Evolutionary conservation across 2,113 vertebrate species (phyloP).

Genomic region (Laterallus jamaicensis): DNA sequence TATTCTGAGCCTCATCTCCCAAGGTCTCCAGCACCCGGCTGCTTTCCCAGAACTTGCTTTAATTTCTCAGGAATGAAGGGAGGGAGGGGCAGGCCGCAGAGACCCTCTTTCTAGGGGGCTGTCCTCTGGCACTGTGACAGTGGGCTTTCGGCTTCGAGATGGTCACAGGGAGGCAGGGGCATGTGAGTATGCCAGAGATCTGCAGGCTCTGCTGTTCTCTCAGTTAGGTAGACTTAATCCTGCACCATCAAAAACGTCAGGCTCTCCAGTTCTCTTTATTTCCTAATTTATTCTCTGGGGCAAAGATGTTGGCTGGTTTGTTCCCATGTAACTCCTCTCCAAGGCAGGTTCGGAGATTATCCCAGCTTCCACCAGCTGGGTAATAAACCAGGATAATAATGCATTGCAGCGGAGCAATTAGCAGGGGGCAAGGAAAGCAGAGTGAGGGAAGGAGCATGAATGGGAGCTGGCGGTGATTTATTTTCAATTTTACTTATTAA

Average conservation of each 20-base stretch:
- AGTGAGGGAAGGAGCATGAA: not conserved
- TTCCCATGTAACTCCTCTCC: not conserved
- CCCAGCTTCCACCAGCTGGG: not conserved
- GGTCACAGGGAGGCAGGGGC: not conserved
- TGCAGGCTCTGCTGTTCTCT: not conserved
- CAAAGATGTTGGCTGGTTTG: not conserved
- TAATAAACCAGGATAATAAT: not conserved
- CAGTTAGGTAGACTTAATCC: not conserved
- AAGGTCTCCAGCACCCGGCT: not conserved
- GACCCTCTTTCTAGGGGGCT: not conserved
- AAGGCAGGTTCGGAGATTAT: not conserved
- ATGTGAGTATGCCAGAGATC: rapidly evolving
- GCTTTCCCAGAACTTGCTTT: constrained; percentile 21
- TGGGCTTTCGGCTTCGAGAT: not conserved
- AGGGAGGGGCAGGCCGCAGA: not conserved
- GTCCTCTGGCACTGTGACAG: not conserved
- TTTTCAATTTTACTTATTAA: constrained; percentile 28
- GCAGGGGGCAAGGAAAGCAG: not conserved
- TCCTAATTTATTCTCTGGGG: not conserved
- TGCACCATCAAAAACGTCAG: not conserved
- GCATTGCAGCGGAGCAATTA: not conserved
- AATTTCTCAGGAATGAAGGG: not conserved
- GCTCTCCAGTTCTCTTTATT: not conserved
- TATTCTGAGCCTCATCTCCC: not conserved
- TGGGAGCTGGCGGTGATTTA: not conserved